Base-by-base conservation (phyloP, 2,888 invertebrate genomes). In the Pandemis cinnamomeana region DNA sequence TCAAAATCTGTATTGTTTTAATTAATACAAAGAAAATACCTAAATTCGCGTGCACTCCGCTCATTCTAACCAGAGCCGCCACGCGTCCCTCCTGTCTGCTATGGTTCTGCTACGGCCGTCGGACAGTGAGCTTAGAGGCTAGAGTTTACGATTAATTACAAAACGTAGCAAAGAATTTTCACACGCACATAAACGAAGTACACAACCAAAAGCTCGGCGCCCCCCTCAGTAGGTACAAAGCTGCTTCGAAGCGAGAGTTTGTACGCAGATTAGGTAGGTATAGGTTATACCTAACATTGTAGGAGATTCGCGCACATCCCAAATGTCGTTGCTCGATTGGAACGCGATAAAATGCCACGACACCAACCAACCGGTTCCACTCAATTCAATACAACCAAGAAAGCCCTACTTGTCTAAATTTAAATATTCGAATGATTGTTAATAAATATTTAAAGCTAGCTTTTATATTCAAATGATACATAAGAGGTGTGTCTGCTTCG, bases 361-460 rank as follows among this genome's bases (percentile, higher is more conserved):
- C 69, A 67, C 64, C 48, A 61, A 67, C 64, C 48, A 61, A 74
- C 74, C 70, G 74, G 70, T 71, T 74, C 55, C 53, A 20, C 48
- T 72, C 67, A 62, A 62, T 71, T 62, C 61, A 67, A 71, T 74
- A 58, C 55, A 20, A 63, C 20, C 71, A 67, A 71, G 74, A 74
- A 74, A 74, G 74, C 67, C 74, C 74, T 74, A 74, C 74, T 71
- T 70, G 61, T 72, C 69, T 74, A 62, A 74, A 74, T 71, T 74
- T 74, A 70, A 71, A 74, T 71, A 71, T 44, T 61, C 53, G 53
- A 67, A 74, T 67, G 70, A 74, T 74, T 74, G 67, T 70, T 74
- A 71, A 74, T 74, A 71, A 66, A 74, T 74, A 67, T 71, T 67
- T 53, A 70, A 67, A 41, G 67, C 70, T 67, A 41, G 67, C 70